Evolutionary conservation across 2,888 invertebrate species (phyloP), one percentile per base, ranked within the genome.

Genomic region (Julus scanicus): DNA sequence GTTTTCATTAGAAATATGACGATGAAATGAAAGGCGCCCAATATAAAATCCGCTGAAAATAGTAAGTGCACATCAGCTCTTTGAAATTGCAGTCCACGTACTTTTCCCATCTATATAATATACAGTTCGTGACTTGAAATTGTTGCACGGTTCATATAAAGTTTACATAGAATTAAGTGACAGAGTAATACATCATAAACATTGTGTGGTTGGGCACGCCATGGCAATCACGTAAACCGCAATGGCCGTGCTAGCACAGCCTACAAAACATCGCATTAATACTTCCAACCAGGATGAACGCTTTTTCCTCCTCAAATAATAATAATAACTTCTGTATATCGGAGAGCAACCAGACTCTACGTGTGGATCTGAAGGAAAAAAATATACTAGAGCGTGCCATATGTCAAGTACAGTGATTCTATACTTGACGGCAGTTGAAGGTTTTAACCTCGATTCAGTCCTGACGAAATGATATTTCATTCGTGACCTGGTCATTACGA

Each of bases 81-180:
- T 80, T 80, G 80, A 80, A 80, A 80, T 37, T 80, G 80, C 80
- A 80, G 80, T 80, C 80, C 80, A 80, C 80, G 80, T 80, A 80
- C 80, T 37, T 80, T 80, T 80, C 37, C 80, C 80, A 80, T 80
- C 80, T 80, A 80, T 80, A 80, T 80, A 80, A 80, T 80, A 80
- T 20, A 80, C 80, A 80, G 80, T 80, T 80, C 80, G 80, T 80
- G 80, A 80, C 80, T 80, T 80, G 80, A 80, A 80, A 80, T 80
- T 80, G 80, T 80, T 80, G 80, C 80, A 80, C 80, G 80, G 80
- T 80, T 80, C 80, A 80, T 80, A 80, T 80, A 80, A 80, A 80
- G 29, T 80, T 80, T 80, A 80, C 80, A 80, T 80, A 80, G 80
- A 80, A 80, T 80, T 80, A 80, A 80, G 80, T 80, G 80, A 80